These are phyloP conservation scores for Chironomus striatipennis DNA, from an alignment of 1,140 invertebrate genomes.

Conservation along the genomic window DNA sequence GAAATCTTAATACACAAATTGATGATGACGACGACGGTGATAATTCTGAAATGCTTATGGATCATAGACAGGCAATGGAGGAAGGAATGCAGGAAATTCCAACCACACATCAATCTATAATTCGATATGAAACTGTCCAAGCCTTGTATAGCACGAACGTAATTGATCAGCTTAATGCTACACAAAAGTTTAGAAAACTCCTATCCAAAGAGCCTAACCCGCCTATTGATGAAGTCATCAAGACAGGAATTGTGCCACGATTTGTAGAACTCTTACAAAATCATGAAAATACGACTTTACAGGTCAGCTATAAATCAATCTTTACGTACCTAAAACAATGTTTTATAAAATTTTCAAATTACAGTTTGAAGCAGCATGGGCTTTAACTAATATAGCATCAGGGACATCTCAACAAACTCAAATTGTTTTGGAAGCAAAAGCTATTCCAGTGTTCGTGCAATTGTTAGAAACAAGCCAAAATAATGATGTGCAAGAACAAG, in stretches of 20 bases:
- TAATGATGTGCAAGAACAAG: conserved; percentile 93
- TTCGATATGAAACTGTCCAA: conserved; percentile 72
- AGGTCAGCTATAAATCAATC: conserved; percentile 49
- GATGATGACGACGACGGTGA: neutral
- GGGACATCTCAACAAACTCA: conserved; percentile 91
- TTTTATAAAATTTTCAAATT: conserved; percentile 33
- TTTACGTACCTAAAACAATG: neutral
- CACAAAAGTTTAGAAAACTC: conserved; percentile 91
- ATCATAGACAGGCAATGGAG: neutral
- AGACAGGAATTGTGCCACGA: conserved; percentile 88
- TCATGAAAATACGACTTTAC: conserved; percentile 71
- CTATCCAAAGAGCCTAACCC: conserved; percentile 94
- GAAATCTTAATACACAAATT: conserved; percentile 64
- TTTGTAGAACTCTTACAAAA: conserved; percentile 92
- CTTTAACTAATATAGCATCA: conserved; percentile 94
- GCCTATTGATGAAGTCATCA: conserved; percentile 97
- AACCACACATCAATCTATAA: conserved; percentile 39
- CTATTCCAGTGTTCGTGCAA: conserved; percentile 84
- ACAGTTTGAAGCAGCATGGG: conserved; percentile 97
- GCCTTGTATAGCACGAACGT: conserved; percentile 74
- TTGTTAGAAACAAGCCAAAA: conserved; percentile 65
- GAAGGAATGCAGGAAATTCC: conserved; percentile 8
- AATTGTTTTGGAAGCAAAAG: conserved; percentile 88
- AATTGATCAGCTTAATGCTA: conserved; percentile 77
- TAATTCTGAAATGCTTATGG: neutral